Conservation (phyloP, 2,113 vertebrate genomes). For the Salminus brasiliensis region DNA sequence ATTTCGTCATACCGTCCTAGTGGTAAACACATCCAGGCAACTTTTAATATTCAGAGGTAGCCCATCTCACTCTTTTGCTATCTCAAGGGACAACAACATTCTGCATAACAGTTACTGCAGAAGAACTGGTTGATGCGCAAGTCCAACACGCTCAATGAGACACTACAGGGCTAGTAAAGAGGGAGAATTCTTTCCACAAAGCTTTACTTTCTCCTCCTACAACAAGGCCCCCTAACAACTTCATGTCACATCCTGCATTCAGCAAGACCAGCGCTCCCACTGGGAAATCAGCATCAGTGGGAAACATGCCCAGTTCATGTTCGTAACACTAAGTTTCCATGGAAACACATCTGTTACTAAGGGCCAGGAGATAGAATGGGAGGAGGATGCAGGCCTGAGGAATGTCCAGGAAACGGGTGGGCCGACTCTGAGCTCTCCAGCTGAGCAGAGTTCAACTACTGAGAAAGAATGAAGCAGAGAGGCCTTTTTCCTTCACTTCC, state of each 20-base stretch:
- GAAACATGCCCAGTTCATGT: constrained; percentile 44
- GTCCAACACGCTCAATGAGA: background rate
- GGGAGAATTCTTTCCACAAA: background rate
- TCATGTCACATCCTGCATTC: background rate
- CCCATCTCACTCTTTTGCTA: background rate
- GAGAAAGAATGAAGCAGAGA: background rate
- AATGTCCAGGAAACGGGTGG: constrained; percentile 60
- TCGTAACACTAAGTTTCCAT: constrained; percentile 51
- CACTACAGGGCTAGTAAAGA: background rate
- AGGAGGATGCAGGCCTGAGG: constrained; percentile 44
- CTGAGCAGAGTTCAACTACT: constrained; percentile 2
- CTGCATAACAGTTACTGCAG: too few relatives aligned
- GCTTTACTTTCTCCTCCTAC: background rate
- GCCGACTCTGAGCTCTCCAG: constrained; percentile 26
- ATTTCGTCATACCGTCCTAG: background rate
- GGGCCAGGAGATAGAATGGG: constrained; percentile 40
- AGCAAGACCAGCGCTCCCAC: constrained; percentile 35
- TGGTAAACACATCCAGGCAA: background rate
- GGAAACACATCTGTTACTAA: constrained; percentile 56
- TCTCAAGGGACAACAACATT: too few relatives aligned
- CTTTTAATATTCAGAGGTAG: background rate
- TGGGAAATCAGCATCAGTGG: constrained; percentile 21
- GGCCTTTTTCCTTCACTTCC: background rate
- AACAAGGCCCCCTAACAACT: background rate
- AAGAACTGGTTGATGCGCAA: background rate